Base-by-base conservation (phyloP, 1,140 invertebrate species). In the Paralvinella palmiformis region DNA sequence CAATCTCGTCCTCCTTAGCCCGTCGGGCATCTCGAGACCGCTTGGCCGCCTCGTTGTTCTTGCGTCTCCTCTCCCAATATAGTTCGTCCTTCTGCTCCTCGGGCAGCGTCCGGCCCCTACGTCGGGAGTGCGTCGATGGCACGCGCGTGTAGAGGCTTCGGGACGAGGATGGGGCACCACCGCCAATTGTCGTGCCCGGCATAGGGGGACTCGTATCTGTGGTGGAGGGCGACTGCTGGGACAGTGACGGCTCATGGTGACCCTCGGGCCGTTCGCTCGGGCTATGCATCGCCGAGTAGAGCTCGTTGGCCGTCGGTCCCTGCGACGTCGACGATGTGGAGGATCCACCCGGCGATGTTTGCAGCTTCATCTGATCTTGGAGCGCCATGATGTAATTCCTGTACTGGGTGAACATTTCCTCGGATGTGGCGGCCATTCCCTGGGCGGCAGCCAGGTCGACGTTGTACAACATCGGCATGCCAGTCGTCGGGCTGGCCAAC, bases 41-140 rank as follows among this genome's bases (percentile, higher is more conserved):
- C 78, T 98, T 98, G 0, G 95, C 95, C 22, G 95, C 94, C 68
- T 90, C 91, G 76, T 98, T 98, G 75, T 98, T 97, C 75, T 94
- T 94, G 62, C 88, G 85, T 10, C 94, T 81, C 63, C 92, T 84
- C 73, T 94, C 91, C 82, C 88, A 88, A 74, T 97, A 97, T 0
- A 88, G 87, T 0, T 87, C 86, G 73, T 94, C 91, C 73, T 91
- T 91, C 27, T 73, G 73, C 7, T 77, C 72, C 35, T 78, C 77
- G 7, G 79, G 78, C 4, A 79, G 71, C 22, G 70, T 66, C 57
- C 69, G 69, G 48, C 61, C 60, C 48, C 66, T 71, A 67, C 75
- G 72, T 6, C 62, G 48, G 13, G 63, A 53, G n/a, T 63, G 50
- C 7, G 57, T 48, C 4, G 62, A 56, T 27, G 50, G 33, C 56